Evolutionary conservation across 37 sponge, comb jelly and placozoan genomes (phyloP).

Genomic region (Spongilla lacustris): DNA sequence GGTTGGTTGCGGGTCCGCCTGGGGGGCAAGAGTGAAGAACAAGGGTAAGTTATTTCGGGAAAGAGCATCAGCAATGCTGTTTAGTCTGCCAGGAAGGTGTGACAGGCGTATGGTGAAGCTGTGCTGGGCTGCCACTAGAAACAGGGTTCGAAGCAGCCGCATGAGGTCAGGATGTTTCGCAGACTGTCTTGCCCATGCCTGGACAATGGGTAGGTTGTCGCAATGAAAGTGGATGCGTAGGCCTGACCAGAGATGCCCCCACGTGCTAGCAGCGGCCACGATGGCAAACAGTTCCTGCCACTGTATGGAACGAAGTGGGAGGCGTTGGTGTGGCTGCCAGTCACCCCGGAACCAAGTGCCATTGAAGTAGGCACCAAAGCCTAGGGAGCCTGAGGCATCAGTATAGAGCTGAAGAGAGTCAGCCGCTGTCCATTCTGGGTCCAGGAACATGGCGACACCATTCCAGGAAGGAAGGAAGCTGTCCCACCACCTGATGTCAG

Average conservation of each 20-base stretch:
- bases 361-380: constrained; percentile 2
- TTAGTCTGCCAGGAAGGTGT: constrained; percentile 21
- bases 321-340: constrained; percentile 7
- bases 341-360: constrained; percentile 3
- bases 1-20: neutral
- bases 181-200: constrained; percentile 2
- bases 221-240: constrained; percentile 12
- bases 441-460: constrained; percentile 1
- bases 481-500: constrained; percentile 5
- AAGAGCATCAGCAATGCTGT: constrained; percentile 32
- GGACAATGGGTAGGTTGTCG: constrained; percentile 5
- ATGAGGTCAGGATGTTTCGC: constrained; percentile 13
- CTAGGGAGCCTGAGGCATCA: constrained; percentile 24
- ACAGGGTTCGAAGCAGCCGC: constrained; percentile 10
- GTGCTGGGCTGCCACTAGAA: neutral
- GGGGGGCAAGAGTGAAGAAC: constrained; percentile 5
- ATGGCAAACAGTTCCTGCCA: constrained; percentile 22
- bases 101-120: constrained; percentile 1
- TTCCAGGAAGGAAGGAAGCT: constrained; percentile 4
- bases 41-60: constrained; percentile 4
- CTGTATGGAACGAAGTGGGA: neutral
- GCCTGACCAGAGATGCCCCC: constrained; percentile 2
- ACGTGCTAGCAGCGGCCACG: constrained; percentile 6
- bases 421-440: constrained; percentile 9
- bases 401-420: neutral